Base-by-base conservation (phyloP, 2,888 invertebrate genomes). In the Holacanthella duospinosa region DNA sequence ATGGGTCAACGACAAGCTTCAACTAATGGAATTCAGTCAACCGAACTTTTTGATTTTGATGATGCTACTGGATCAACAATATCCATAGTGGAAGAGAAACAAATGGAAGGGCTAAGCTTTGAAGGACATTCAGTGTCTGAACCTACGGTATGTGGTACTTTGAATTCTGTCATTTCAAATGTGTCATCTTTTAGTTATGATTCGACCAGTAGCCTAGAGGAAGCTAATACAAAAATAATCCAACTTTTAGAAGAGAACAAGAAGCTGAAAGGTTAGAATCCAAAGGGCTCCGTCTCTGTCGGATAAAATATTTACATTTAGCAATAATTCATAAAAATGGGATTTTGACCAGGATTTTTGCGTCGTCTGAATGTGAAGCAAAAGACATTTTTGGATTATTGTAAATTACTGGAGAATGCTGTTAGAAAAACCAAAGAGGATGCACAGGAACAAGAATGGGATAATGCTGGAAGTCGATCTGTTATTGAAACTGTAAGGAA, bases 401-500 rank as follows among this genome's bases (percentile, higher is more conserved):
- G 12, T 21, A 48, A 48, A 48, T 4, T 21, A n/a, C 21, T 48
- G 48, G 48, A 48, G 21, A n/a, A 4, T 9, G 19, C 21, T 48
- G 48, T 48, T 21, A 21, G 16, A 4, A 48, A 48, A 9, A 48
- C 16, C n/a, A 9, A 48, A 21, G 19, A 48, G 21, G 48, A 48
- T 9, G 48, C 48, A 9, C 12, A 48, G 21, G 48, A 48, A 4
- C 48, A 48, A 9, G 48, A 48, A 21, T 4, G n/a, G 21, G n/a
- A 48, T 9, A 16, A 48, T 48, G 21, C 6, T 4, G 16, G 48
- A 9, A 48, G 48, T 48, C 21, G 48, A 4, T 9, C 21, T 21
- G 48, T 48, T 21, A 48, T 48, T 21, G 48, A 48, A n/a, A 48
- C 48, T n/a, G 48, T 48, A 21, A 48, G n/a, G n/a, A n/a, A n/a